These are phyloP conservation scores for Choloepus hoffmanni DNA, from an alignment of 2,113 vertebrate species.

Conservation along the genomic window DNA sequence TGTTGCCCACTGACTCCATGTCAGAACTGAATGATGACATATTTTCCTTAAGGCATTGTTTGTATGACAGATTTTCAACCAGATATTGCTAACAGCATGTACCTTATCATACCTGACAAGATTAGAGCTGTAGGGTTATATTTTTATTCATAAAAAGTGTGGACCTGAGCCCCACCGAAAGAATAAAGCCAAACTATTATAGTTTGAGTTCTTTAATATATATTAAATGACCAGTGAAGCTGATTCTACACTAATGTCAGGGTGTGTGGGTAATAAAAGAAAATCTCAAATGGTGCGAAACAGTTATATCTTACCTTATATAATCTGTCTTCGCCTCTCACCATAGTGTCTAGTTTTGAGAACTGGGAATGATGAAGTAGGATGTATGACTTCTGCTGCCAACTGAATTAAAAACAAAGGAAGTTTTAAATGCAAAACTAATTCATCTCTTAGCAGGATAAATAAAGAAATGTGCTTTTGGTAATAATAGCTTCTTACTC, in stretches of 20 bases:
- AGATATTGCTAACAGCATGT: not conserved
- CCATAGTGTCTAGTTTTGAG: not conserved
- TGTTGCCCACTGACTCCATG: not conserved
- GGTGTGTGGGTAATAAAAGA: not conserved
- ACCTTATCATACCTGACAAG: constrained; percentile 18
- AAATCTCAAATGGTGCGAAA: not conserved
- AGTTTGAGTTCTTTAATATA: constrained; percentile 1
- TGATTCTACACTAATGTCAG: not conserved
- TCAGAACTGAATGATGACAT: not conserved
- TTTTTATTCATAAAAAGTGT: constrained; percentile 20
- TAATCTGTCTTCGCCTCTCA: not conserved
- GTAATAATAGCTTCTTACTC: not conserved
- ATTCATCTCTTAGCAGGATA: constrained; percentile 27
- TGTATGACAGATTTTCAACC: not conserved
- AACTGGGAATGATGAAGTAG: not conserved
- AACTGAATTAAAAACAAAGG: not conserved
- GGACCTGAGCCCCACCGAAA: constrained; percentile 33
- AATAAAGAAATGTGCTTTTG: constrained; percentile 43
- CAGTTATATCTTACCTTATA: not conserved
- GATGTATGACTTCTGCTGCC: not conserved
- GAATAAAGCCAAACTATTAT: not conserved
- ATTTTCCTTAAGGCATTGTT: constrained; percentile 8
- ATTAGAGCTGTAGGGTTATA: not conserved
- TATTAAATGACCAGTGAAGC: constrained; percentile 35
- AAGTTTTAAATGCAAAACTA: constrained; percentile 22